Evolutionary conservation across 2,797 vertebrate genomes (phyloP), one percentile per base, ranked within the genome.

Genomic region (Tapirus indicus): DNA sequence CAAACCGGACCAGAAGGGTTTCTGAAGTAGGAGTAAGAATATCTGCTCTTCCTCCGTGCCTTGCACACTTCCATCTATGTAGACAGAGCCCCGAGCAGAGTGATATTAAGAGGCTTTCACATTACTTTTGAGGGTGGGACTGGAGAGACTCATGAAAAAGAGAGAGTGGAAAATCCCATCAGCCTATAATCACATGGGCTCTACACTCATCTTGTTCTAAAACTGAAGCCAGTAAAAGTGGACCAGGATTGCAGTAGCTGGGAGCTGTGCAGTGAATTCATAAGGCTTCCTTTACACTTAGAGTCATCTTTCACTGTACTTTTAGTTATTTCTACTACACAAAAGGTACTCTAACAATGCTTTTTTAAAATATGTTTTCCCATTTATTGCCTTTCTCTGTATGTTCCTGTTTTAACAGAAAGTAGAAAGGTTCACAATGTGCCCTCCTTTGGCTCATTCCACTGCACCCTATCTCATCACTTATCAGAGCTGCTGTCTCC

Each of bases 401-500:
- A 64, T 79, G 8, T 47, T 35, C 17, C 16, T 44, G 12, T 44
- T 72, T 85, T 64, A 79, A 54, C 12, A 52, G 35, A 93, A 95
- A 93, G 32, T 79, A 58, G 64, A 41, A 75, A 11, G 13, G 74
- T 77, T 79, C 11, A 13, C 29, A 75, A n/a, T 25, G 9, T 35
- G 77, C 64, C 41, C 20, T 87, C 44, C n/a, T 92, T 82, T 29
- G 91, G 16, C 88, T 98, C 71, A 95, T 80, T 91, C 94, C n/a
- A 80, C 21, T 62, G 47, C 60, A 97, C 68, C 86, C 58, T 10
- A 94, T 74, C 75, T 98, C 94, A 95, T 96, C 90, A 98, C 92
- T 94, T 96, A 92, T 95, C 85, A 96, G 69, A 97, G 88, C 95
- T 92, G 68, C 71, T 97, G 17, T 95, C 97, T 97, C 98, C 97